Base-by-base conservation (phyloP, 2,888 invertebrate species). In the Syritta pipiens region DNA sequence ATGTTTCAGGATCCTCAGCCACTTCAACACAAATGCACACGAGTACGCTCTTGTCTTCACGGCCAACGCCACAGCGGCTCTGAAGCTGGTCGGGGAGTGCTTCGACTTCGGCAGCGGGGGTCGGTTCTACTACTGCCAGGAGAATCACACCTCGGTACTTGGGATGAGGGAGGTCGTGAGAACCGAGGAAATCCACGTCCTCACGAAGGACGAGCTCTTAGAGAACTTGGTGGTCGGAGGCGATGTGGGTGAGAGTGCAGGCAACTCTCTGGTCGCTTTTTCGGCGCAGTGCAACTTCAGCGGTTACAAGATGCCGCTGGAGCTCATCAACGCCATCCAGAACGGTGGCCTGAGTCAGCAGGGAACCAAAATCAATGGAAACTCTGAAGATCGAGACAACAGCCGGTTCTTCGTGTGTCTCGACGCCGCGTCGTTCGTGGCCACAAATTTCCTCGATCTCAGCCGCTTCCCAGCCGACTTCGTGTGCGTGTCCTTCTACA, bases 221-320 rank as follows among this genome's bases (percentile, higher is more conserved):
- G 84, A 89, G 51, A 87, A 69, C 63, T 88, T 83, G 17, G 82
- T n/a, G n/a, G n/a, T n/a, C n/a, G n/a, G 85, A 19, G 60, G 82
- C 7, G 10, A 10, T 9, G 5, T 5, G 1, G n/a, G 2, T 0
- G 12, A 1, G n/a, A 9, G n/a, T 67, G 83, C 86, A 67, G 86
- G 87, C 2, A 90, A 90, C 60, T 92, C 92, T 0, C 90, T 99
- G 32, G 92, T 98, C 84, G 95, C 92, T 0, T 96, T 94, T 87
- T 95, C 98, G 0, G 98, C 97, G 0, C 96, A 97, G 87, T 97
- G 96, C 85, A 99, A 99, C 88, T 99, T 97, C 86, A 96, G 95
- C 84, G 99, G 99, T 0, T 92, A 91, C 57, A 98, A 98, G 88
- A 96, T 96, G 89, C 96, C 97, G 0, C 87, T 97, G 35, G 85